Base-by-base conservation (phyloP, 2,797 vertebrate genomes). In the Tokudaia tokunoshimensis region DNA sequence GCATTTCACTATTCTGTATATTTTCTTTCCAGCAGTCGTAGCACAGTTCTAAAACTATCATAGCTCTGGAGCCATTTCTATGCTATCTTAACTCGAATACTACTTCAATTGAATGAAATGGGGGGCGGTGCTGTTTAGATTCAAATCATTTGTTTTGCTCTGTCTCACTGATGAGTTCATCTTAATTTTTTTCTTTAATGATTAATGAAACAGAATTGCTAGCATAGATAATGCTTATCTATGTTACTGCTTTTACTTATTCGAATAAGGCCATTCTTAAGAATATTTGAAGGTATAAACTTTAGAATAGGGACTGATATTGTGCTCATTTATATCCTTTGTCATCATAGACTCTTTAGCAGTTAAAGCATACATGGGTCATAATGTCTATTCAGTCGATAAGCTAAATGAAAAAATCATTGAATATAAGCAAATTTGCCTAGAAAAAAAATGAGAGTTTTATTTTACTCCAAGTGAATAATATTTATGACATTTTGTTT, bases 401-500 rank as follows among this genome's bases (percentile, higher is more conserved):
- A 83, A 72, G 14, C 41, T 85, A 91, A 61, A 89, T 79, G 55
- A 87, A 75, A 83, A 4, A 86, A 80, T 76, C n/a, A 95, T 57
- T 83, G 67, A 81, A 29, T 89, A 91, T 1, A 87, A 75, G 55
- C 6, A 94, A 86, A 89, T 65, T 47, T 89, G 3, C 13, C 29
- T 9, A 41, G 31, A 24, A 24, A 82, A 90, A 90, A 37, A 90
- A 12, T 55, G 1, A 55, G 12, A 4, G 2, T 26, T 93, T 94
- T 65, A 70, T 79, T 96, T 96, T 31, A 70, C 15, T 85, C 44
- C 34, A 89, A 61, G 75, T 93, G 79, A 91, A 31, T 93, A 83
- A 76, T 91, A 91, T 50, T 26, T 94, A 50, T 94, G 63, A 84
- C 10, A 89, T 92, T 96, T 97, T 97, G 84, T 83, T 94, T 61